Evolutionary conservation across 92 coral and sea anemone genomes (phyloP).

Genomic region (Paramuricea clavata): DNA sequence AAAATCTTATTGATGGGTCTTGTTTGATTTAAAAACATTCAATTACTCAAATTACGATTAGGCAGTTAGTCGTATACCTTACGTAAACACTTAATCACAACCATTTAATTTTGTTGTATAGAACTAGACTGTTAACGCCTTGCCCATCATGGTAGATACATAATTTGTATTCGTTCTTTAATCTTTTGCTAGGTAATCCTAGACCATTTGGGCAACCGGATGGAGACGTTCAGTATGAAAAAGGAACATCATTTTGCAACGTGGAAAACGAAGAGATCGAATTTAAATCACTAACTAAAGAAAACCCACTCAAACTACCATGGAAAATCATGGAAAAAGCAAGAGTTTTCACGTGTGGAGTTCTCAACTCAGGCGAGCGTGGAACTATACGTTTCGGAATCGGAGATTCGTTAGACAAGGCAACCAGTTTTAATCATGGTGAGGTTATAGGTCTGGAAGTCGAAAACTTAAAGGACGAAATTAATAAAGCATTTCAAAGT

Average conservation of each 20-base stretch:
- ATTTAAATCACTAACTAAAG: conserved; percentile 56
- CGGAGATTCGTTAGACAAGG: conserved; percentile 59
- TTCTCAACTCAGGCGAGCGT: conserved; percentile 60
- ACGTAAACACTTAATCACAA: too few relatives aligned
- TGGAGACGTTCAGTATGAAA: conserved; percentile 22
- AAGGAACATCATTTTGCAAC: conserved; percentile 48
- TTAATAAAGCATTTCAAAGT: conserved; percentile 63
- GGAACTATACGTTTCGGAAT: conserved; percentile 61
- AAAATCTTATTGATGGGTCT: too few relatives aligned
- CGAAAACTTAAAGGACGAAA: conserved; percentile 60
- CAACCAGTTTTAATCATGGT: conserved; percentile 54
- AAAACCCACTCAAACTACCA: conserved; percentile 48
- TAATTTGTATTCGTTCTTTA: background rate
- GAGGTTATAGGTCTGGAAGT: conserved; percentile 75
- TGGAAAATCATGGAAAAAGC: conserved; percentile 80
- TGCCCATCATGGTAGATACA: background rate
- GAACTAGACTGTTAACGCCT: too few relatives aligned
- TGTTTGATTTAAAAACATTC: too few relatives aligned
- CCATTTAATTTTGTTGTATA: too few relatives aligned
- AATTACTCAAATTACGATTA: too few relatives aligned
- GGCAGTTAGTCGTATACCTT: too few relatives aligned
- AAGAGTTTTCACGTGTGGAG: conserved; percentile 66
- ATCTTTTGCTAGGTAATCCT: conserved; percentile 40
- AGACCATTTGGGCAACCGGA: conserved; percentile 55
- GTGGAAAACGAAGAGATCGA: conserved; percentile 66